Base-by-base conservation (phyloP, 2,888 invertebrate species). In the Apodemia zela region DNA sequence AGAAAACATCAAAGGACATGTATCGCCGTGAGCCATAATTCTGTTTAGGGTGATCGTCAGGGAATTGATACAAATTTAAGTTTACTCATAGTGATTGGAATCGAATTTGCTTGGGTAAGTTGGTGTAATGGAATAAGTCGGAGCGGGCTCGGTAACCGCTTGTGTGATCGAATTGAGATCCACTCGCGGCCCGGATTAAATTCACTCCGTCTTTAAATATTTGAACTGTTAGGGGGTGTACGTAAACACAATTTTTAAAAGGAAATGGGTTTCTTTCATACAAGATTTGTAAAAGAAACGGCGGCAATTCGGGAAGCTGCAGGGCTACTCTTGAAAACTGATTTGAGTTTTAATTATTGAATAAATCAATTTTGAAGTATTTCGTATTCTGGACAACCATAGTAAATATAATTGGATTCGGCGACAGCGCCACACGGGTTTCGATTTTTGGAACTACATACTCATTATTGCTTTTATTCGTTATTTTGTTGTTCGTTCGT, bases 151-250 rank as follows among this genome's bases (percentile, higher is more conserved):
- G 33, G 74, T 79, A 83, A 82, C 86, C 84, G 83, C 80, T 84
- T 79, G 84, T 85, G 88, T 87, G 89, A 91, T 91, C 85, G 83
- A 84, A 91, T 91, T 91, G 85, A 79, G 82, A 81, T 21, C 57
- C 70, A 69, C 70, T 76, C 75, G 73, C 70, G 73, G 75, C 75
- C 73, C 77, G 75, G 85, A 87, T 87, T 84, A 79, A 82, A 89
- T 87, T 87, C 84, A 73, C 77, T 74, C 80, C 79, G 82, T 85
- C 87, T 89, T 88, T 89, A 89, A 90, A 92, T 90, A 91, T 91
- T 91, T 89, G 85, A 90, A 84, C 76, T 82, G 80, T 77, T 78
- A 65, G 64, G 64, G 63, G 63, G 47, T 54, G 54, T 54, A 15
- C 25, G 25, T 25, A 25, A 54, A 54, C 25, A 21, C 49, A 25